Base-by-base conservation (phyloP, 1,140 invertebrate genomes). In the Anadara kagoshimensis region DNA sequence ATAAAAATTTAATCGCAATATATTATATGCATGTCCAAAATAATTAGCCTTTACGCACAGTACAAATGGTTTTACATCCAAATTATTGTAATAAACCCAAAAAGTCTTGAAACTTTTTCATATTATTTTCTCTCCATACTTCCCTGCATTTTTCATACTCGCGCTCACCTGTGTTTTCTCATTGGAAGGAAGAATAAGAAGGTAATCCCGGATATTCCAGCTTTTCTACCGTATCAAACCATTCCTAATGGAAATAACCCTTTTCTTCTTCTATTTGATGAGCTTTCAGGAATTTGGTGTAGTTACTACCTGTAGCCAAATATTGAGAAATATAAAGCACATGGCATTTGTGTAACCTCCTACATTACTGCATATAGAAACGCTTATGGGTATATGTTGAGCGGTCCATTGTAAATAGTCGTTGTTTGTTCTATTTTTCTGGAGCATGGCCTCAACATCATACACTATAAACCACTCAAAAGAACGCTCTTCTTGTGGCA, bases 251-350 rank as follows among this genome's bases (percentile, higher is more conserved):
- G 36, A 80, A 82, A 57, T 69, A 70, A 0, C 76, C 73, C 43
- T 83, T 79, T 26, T 63, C 20, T 67, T 74, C 72, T 36, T 16
- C 20, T 5, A 78, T 68, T 1, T 73, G 57, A 49, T 68, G 80
- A 1, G 82, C 76, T 22, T 73, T 78, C 7, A 80, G 45, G 58
- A 78, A 82, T 36, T 69, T 45, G 16, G 53, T n/a, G 24, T 78
- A 80, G 1, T 12, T 29, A 10, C 62, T 56, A 43, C 76, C 76
- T 0, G 82, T 76, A 16, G 80, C 70, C 14, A 80, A 45, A 53
- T 65, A 81, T 20, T 69, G 51, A 7, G 62, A 53, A 14, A 76
- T 73, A 41, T 70, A 49, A 78, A 69, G 36, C 18, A 49, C 18
- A 65, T 26, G 14, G 41, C 12, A 4, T 45, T 4, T 22, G 65